phyloP scores from a whole-genome alignment of 2,113 vertebrate species.

The Oxyura jamaicensis region DNA sequence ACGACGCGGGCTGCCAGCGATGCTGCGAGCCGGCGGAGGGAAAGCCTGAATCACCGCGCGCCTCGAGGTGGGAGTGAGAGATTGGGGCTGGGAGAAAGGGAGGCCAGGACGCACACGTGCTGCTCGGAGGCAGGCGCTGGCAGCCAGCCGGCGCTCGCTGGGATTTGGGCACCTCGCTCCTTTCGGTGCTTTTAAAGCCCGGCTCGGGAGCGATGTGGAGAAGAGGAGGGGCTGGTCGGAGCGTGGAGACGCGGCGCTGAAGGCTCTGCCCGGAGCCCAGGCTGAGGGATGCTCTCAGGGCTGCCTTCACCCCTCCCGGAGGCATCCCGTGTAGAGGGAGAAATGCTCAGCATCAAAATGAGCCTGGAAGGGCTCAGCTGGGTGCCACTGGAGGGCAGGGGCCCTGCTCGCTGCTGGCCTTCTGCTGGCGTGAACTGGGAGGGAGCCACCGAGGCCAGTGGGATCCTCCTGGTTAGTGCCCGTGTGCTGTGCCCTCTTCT shows the following conservation, averaged over 20 bases:
- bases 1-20: conserved; percentile 6
- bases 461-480: background rate
- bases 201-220: background rate
- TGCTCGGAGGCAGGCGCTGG: background rate
- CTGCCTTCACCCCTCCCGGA: background rate
- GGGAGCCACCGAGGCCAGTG: background rate
- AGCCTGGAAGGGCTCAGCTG: background rate
- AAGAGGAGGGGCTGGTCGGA: conserved; percentile 2
- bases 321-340: background rate
- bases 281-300: background rate
- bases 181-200: background rate
- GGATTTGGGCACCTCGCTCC: background rate
- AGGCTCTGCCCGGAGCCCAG: background rate
- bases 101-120: conserved; percentile 10
- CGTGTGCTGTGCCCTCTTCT: background rate
- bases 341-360: background rate
- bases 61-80: conserved; percentile 50
- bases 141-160: background rate
- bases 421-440: background rate
- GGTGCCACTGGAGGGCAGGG: background rate
- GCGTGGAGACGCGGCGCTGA: background rate
- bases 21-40: conserved; percentile 1
- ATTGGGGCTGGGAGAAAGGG: conserved; percentile 16
- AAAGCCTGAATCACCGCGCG: conserved; percentile 23
- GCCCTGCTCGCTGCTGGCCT: background rate